Evolutionary conservation across 2,113 vertebrate genomes (phyloP).

Genomic region (Sterrhoptilus dennistouni): DNA sequence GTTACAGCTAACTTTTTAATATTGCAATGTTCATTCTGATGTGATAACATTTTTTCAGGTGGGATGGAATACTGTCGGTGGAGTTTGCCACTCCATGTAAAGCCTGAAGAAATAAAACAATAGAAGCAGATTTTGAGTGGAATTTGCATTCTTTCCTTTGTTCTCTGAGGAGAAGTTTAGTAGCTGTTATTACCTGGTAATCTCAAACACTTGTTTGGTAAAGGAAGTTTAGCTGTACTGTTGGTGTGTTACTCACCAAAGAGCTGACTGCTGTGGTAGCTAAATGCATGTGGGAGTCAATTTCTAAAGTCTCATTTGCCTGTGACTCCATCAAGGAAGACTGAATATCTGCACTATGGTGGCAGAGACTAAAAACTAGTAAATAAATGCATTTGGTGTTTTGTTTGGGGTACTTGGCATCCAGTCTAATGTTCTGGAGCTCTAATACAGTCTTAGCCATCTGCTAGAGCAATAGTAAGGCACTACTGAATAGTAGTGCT

Average conservation of each 20-base stretch:
- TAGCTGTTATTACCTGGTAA: not conserved
- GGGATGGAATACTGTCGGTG: not conserved
- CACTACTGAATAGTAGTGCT: not conserved
- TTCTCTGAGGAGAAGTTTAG: not conserved
- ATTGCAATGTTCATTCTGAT: not conserved
- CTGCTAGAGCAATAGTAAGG: not conserved
- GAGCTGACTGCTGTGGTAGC: not conserved
- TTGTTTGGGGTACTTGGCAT: constrained; percentile 32
- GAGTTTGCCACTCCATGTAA: not conserved
- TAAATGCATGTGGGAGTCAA: not conserved
- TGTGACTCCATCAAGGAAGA: constrained; percentile 1
- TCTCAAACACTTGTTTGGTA: constrained; percentile 20
- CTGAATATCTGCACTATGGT: constrained; percentile 28
- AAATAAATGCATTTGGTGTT: constrained; percentile 34
- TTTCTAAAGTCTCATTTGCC: constrained; percentile 21
- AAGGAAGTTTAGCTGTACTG: constrained; percentile 21
- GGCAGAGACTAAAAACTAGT: constrained; percentile 50
- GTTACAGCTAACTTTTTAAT: not conserved
- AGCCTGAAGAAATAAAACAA: not conserved
- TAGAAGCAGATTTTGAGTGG: not conserved
- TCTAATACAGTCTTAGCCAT: constrained; percentile 20
- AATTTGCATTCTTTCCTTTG: not conserved
- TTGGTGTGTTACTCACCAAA: not conserved
- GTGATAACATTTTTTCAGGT: not conserved
- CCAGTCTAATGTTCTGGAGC: constrained; percentile 2